These are phyloP conservation scores for Tyria jacobaeae DNA, from an alignment of 2,888 invertebrate species.

Conservation along the genomic window DNA sequence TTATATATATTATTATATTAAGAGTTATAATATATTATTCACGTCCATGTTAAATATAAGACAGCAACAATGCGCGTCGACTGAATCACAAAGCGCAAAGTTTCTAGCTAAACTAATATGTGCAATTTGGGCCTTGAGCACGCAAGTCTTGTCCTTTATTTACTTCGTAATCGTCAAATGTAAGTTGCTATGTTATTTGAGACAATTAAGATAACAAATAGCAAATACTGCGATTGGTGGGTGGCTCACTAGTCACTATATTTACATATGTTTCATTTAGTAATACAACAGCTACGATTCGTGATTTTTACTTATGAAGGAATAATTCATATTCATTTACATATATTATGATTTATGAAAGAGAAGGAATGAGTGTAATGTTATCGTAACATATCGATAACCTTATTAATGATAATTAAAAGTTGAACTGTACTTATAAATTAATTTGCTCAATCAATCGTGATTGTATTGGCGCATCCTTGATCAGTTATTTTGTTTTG, in stretches of 20 bases:
- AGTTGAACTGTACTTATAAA: constrained; percentile 55
- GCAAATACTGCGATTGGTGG: constrained; percentile 24
- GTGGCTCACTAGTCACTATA: constrained; percentile 25
- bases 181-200: constrained; percentile 21
- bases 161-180: constrained; percentile 11
- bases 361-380: constrained; percentile 36
- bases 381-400: constrained; percentile 55
- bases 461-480: constrained; percentile 36
- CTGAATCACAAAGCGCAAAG: constrained; percentile 10
- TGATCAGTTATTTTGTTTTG: constrained; percentile 27
- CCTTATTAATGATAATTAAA: constrained; percentile 59
- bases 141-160: constrained; percentile 5
- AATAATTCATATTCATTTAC: constrained; percentile 8
- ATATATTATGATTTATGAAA: constrained; percentile 13
- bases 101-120: neutral
- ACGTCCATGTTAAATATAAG: constrained; percentile 4
- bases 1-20: too few relatives aligned
- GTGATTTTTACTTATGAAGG: constrained; percentile 25
- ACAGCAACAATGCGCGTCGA: constrained; percentile 2
- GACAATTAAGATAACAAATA: constrained; percentile 19
- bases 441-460: constrained; percentile 44
- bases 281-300: constrained; percentile 19
- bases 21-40: neutral
- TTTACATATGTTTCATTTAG: constrained; percentile 28
- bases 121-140: constrained; percentile 9